Percentiles rank a stretch among this genome's conserved stretches.
Evolutionary conservation across 2,113 vertebrate species (phyloP).

Genomic region (Sclerurus mexicanus): DNA sequence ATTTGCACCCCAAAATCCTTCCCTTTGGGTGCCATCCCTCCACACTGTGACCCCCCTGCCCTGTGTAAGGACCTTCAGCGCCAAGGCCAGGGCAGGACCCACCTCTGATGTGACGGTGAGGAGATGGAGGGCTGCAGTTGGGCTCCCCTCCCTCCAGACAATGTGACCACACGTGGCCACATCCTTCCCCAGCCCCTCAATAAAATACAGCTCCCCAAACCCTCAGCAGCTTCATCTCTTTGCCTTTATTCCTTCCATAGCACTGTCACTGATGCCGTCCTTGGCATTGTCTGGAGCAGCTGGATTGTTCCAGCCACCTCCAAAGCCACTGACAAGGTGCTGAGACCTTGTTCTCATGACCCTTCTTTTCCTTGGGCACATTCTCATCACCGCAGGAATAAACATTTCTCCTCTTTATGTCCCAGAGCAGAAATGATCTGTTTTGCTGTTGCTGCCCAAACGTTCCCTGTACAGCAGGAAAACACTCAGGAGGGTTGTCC

Average conservation of each 20-base stretch:
- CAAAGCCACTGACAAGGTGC: not conserved
- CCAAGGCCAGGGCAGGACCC: not conserved
- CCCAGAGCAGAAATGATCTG: not conserved
- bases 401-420: not conserved
- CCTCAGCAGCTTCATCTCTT: not conserved
- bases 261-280: rapidly evolving
- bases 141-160: not conserved
- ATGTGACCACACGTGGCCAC: not conserved
- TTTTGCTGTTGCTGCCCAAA: not conserved
- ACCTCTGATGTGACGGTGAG: not conserved
- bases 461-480: not conserved
- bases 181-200: not conserved
- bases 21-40: not conserved
- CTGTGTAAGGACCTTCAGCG: rapidly evolving
- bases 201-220: not conserved
- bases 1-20: not conserved
- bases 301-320: not conserved
- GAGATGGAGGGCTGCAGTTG: not conserved
- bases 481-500: not conserved
- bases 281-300: not conserved
- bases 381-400: not conserved
- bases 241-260: not conserved
- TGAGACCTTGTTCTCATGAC: rapidly evolving
- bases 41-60: not conserved
- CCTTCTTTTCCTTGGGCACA: not conserved